Evolutionary conservation across 1,140 invertebrate genomes (phyloP).

Genomic region (Anthonomus grandis): DNA sequence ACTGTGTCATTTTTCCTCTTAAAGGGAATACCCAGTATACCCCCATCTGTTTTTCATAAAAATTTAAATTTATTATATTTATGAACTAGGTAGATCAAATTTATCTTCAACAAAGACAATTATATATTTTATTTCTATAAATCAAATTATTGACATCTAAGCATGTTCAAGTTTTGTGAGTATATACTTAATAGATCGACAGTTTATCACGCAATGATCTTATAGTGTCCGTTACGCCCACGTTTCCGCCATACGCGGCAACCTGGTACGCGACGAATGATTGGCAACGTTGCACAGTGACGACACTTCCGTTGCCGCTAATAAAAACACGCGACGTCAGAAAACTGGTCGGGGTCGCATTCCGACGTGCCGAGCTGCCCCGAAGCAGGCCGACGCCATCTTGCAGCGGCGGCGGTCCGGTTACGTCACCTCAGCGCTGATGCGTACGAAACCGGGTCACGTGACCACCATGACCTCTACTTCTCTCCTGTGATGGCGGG

Average conservation of each 20-base stretch:
- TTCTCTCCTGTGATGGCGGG: constrained; percentile 1
- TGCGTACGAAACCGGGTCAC: constrained; percentile 38
- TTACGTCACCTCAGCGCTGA: constrained; percentile 37
- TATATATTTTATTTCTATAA: no score
- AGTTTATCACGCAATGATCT: no score
- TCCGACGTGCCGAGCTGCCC: constrained; percentile 45
- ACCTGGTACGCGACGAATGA: constrained; percentile 26
- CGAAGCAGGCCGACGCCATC: constrained; percentile 20
- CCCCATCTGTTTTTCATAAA: no score
- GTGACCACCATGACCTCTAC: constrained; percentile 35
- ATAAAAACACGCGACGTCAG: constrained; percentile 53
- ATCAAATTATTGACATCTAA: no score
- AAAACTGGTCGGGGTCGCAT: constrained; percentile 54
- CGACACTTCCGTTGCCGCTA: constrained; percentile 53
- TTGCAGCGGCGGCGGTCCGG: constrained; percentile 25
- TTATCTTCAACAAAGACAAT: no score
- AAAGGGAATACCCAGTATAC: no score
- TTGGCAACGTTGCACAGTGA: constrained; percentile 49
- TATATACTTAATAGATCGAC: no score
- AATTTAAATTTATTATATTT: no score
- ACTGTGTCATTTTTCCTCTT: no score
- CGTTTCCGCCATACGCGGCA: background rate
- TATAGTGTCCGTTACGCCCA: no score
- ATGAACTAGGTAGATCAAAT: no score
- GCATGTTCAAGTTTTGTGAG: no score